These are phyloP conservation scores for Eupithecia centaureata DNA, from an alignment of 2,888 invertebrate species.

Conservation along the genomic window DNA sequence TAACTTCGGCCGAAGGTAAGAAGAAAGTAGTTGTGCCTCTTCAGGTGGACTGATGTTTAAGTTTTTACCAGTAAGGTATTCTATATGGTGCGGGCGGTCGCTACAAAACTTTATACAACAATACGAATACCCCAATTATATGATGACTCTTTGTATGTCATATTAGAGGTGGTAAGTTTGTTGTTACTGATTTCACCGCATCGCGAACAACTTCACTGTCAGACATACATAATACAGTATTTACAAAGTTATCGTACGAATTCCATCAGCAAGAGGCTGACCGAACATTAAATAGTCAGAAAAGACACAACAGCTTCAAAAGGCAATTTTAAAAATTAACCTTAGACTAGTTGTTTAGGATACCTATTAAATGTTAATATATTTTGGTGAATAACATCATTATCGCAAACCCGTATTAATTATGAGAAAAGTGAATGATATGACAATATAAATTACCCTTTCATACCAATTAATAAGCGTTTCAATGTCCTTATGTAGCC, in stretches of 20 bases:
- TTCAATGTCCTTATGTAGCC: constrained; percentile 83
- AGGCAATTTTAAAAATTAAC: constrained; percentile 81
- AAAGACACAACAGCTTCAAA: constrained; percentile 79
- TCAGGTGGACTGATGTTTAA: constrained; percentile 13
- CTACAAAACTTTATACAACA: background rate
- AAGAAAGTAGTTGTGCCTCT: constrained; percentile 32
- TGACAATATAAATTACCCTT: constrained; percentile 85
- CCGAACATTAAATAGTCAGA: constrained; percentile 79
- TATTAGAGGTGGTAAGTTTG: background rate
- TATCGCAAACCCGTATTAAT: constrained; percentile 84
- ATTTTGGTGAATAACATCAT: constrained; percentile 84
- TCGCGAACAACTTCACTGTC: constrained; percentile 34
- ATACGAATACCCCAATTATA: background rate
- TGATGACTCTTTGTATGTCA: background rate
- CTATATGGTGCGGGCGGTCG: constrained; percentile 24
- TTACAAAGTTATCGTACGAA: constrained; percentile 40
- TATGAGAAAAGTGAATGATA: constrained; percentile 85
- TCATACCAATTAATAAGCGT: constrained; percentile 85
- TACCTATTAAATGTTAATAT: constrained; percentile 78
- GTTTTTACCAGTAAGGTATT: background rate
- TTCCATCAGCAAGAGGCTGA: constrained; percentile 61
- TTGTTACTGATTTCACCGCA: constrained; percentile 22
- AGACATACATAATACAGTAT: constrained; percentile 37
- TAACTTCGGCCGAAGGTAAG: constrained; percentile 48
- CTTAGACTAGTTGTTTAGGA: constrained; percentile 80